Conservation (phyloP, 2,113 vertebrate genomes). For the Cryptomyrus ogoouensis region DNA sequence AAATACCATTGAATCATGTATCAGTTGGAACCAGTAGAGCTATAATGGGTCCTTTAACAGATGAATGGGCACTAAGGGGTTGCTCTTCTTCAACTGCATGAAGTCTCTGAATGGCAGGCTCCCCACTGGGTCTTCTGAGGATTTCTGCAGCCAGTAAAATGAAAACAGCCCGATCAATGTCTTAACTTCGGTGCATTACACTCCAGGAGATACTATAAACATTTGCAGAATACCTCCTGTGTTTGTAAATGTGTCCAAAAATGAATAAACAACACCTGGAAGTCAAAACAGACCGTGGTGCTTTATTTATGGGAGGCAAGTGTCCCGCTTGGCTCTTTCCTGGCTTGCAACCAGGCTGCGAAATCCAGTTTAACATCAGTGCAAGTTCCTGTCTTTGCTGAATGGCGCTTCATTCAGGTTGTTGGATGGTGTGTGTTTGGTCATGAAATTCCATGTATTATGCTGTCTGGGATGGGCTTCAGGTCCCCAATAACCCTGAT, state of each 20-base stretch:
- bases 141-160: not conserved
- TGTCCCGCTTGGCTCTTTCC: not conserved
- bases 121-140: not conserved
- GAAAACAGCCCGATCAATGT: not conserved
- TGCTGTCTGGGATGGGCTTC: not conserved
- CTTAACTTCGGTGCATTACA: not conserved
- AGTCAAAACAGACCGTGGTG: conserved; percentile 5
- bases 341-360: not conserved
- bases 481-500: not conserved
- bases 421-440: not conserved
- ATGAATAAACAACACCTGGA: conserved; percentile 8
- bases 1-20: not conserved
- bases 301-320: not conserved
- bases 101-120: not conserved
- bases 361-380: not conserved
- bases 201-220: conserved; percentile 12
- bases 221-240: conserved; percentile 19
- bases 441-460: not conserved
- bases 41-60: not conserved
- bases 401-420: not conserved
- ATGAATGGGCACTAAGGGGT: not conserved
- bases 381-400: not conserved
- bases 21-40: not conserved
- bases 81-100: not conserved
- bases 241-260: conserved; percentile 16